Evolutionary conservation across 1,140 invertebrate genomes (phyloP).

Genomic region (Drosophila nebulosa): DNA sequence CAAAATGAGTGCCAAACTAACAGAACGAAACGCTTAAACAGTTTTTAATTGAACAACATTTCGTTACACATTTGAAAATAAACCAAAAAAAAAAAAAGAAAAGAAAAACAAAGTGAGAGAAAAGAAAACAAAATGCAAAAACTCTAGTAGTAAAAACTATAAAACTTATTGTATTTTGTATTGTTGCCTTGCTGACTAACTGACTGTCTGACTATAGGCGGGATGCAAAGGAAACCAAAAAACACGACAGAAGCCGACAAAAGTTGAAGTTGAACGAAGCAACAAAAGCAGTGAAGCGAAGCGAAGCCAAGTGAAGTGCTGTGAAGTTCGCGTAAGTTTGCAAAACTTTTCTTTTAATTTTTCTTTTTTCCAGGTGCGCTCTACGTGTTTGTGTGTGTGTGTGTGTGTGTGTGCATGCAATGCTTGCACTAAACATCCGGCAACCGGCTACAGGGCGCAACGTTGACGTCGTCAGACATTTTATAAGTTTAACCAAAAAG

Average conservation of each 20-base stretch:
- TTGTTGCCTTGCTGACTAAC: slow-evolving; percentile 24
- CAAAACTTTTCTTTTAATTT: background rate
- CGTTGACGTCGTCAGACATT: slow-evolving; percentile 29
- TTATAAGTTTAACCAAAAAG: slow-evolving; percentile 30
- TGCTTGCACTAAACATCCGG: slow-evolving; percentile 52
- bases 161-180: slow-evolving; percentile 45
- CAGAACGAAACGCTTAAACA: background rate
- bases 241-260: slow-evolving; percentile 29
- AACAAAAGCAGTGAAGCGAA: slow-evolving; percentile 4
- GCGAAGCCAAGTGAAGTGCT: background rate
- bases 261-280: slow-evolving; percentile 19
- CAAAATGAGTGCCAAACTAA: background rate
- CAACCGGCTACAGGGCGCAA: slow-evolving; percentile 27
- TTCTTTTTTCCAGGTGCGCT: background rate
- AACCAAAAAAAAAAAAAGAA: background rate
- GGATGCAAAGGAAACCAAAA: slow-evolving; percentile 15
- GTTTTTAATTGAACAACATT: background rate
- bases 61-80: background rate
- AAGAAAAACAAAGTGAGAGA: background rate
- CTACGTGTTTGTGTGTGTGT: background rate
- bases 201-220: background rate
- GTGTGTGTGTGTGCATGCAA: background rate
- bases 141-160: slow-evolving; percentile 9
- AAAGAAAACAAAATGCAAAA: background rate
- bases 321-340: slow-evolving; percentile 3